A percentile compares a stretch with the other conserved stretches of the same genome.
Conservation (phyloP, 1,140 invertebrate species). For the Asbolus verrucosus region DNA sequence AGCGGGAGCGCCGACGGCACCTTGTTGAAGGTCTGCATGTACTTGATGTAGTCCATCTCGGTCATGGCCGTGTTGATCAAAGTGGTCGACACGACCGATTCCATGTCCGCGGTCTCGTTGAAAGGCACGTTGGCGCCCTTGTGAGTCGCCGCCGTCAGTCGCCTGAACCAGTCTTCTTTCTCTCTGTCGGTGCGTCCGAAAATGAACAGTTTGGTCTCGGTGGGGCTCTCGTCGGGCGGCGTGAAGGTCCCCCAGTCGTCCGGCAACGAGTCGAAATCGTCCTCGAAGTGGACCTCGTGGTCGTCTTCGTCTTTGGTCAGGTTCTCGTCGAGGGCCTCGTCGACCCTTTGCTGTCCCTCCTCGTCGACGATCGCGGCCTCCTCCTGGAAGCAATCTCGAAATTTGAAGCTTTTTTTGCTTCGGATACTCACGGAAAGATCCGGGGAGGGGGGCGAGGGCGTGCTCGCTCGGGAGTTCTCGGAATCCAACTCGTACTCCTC, state of each 20-base stretch:
- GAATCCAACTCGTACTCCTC: constrained; percentile 57
- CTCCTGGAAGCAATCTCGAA: not conserved
- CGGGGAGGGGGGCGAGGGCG: constrained; percentile 55
- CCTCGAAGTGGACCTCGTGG: constrained; percentile 24
- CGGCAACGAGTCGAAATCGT: constrained; percentile 46
- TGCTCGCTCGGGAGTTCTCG: constrained; percentile 54
- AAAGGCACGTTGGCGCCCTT: not conserved
- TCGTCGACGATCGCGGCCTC: constrained; percentile 8
- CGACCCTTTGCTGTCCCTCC: constrained; percentile 1
- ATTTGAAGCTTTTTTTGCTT: not conserved
- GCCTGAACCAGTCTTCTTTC: constrained; percentile 88
- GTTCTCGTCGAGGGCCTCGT: constrained; percentile 30
- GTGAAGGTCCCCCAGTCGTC: constrained; percentile 47
- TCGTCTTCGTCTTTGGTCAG: constrained; percentile 24
- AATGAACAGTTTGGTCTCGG: constrained; percentile 70
- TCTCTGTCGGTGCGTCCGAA: constrained; percentile 87
- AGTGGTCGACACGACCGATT: not conserved
- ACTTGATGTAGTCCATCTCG: constrained; percentile 54
- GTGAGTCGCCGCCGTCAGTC: constrained; percentile 53
- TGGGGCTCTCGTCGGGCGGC: constrained; percentile 48
- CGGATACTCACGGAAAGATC: constrained; percentile 47
- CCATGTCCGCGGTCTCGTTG: not conserved
- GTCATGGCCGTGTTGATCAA: constrained; percentile 22
- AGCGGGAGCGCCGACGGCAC: constrained; percentile 40
- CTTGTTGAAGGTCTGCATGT: constrained; percentile 55